Evolutionary conservation across 2,113 vertebrate genomes (phyloP).

Genomic region (Psittacula cyanocephala): DNA sequence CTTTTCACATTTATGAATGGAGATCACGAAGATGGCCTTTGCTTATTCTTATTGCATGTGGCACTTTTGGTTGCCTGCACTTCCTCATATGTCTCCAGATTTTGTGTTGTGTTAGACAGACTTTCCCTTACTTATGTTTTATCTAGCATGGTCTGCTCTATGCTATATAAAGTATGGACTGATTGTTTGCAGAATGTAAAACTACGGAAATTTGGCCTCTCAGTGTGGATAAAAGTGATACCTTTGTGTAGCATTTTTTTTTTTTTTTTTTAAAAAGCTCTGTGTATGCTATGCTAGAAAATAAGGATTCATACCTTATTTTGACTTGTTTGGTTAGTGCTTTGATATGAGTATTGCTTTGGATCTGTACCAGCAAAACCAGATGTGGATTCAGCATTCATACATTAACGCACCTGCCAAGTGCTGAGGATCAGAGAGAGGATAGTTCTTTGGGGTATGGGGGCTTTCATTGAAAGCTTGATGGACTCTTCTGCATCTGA

Average conservation of each 20-base stretch:
- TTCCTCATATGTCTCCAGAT: conserved; percentile 4
- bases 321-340: conserved; percentile 43
- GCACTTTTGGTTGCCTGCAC: neutral
- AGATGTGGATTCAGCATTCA: conserved; percentile 48
- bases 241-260: neutral
- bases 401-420: conserved; percentile 68
- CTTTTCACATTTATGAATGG: neutral
- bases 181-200: neutral
- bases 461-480: conserved; percentile 43
- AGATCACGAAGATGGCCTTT: neutral
- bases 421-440: conserved; percentile 52
- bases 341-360: conserved; percentile 52
- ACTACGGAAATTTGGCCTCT: neutral
- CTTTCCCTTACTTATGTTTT: neutral
- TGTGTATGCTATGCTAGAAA: neutral
- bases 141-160: neutral
- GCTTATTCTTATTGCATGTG: neutral
- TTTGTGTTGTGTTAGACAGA: neutral
- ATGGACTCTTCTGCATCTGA: conserved; percentile 39
- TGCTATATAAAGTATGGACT: neutral
- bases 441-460: conserved; percentile 26
- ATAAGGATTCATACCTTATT: conserved; percentile 49
- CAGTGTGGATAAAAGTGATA: neutral
- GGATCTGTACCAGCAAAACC: conserved; percentile 56
- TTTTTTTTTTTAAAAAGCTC: neutral